These are phyloP conservation scores for Pseudomugil tenellus DNA, from an alignment of 2,797 vertebrate species.

Conservation along the genomic window DNA sequence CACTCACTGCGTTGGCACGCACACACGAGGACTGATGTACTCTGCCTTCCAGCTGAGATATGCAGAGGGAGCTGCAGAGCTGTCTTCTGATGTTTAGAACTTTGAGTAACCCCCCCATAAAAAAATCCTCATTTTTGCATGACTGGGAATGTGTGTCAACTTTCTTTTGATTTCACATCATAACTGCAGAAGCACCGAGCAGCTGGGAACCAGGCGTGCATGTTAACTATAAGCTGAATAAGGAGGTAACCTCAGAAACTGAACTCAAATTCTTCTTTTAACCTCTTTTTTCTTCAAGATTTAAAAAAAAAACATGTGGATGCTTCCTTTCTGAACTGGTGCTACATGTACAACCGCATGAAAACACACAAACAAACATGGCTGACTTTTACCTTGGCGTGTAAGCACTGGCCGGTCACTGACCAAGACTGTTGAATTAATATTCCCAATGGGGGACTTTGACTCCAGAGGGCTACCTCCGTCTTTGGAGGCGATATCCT, in stretches of 20 bases:
- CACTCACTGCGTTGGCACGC: slow-evolving; percentile 5
- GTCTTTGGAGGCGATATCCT: slow-evolving; percentile 84
- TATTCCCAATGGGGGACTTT: slow-evolving; percentile 54
- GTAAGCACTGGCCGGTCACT: slow-evolving; percentile 72
- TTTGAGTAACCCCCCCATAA: slow-evolving; percentile 14
- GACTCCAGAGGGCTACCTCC: slow-evolving; percentile 66
- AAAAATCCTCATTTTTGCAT: slow-evolving; percentile 44
- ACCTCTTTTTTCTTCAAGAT: slow-evolving; percentile 19
- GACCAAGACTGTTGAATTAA: slow-evolving; percentile 61
- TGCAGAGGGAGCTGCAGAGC: slow-evolving; percentile 39
- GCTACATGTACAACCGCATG: slow-evolving; percentile 5
- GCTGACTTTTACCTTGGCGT: slow-evolving; percentile 76
- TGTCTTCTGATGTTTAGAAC: slow-evolving; percentile 54
- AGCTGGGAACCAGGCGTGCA: slow-evolving; percentile 48
- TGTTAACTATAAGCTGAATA: slow-evolving; percentile 33
- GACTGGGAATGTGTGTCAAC: slow-evolving; percentile 51
- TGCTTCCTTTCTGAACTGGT: slow-evolving; percentile 16
- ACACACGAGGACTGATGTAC: slow-evolving; percentile 1
- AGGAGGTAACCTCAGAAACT: slow-evolving; percentile 29
- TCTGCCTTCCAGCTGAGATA: slow-evolving; percentile 51
- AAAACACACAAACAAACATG: slow-evolving; percentile 11
- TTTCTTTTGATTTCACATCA: slow-evolving; percentile 63
- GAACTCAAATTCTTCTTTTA: slow-evolving; percentile 36
- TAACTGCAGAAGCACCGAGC: slow-evolving; percentile 44
- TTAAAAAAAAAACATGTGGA: slow-evolving; percentile 19